Base-by-base conservation (phyloP, 1,140 invertebrate genomes). In the Heterodera schachtii region DNA sequence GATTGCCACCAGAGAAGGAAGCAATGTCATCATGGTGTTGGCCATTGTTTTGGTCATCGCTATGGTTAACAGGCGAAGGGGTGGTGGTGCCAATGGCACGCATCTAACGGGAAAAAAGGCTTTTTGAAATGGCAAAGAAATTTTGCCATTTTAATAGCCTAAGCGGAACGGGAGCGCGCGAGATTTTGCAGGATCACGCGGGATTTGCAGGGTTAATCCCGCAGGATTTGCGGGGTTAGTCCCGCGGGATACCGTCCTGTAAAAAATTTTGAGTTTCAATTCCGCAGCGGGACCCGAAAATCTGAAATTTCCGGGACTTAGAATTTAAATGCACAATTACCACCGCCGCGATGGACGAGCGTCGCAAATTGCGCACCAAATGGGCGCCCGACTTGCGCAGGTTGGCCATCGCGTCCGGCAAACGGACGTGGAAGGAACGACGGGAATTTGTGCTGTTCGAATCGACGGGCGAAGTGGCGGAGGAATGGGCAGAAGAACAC, bases 361-460 rank as follows among this genome's bases (percentile, higher is more conserved):
- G 66, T 44, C 77, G 77, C n/a, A 78, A 64, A 49, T 78, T 78
- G 66, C 47, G 66, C 47, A 78, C 77, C 47, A 71, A 69, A 69
- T 78, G 66, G 46, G 70, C 70, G 11, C 77, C 77, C 21, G 77
- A 78, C 70, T 78, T 78, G 16, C 77, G 64, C 47, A 78, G 21
- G 70, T 46, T 64, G 21, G 77, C 11, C 8, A 78, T 57, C n/a
- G 3, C 66, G 66, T 52, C 66, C 47, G 77, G 77, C 43, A 78
- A 49, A 47, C 66, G 57, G 31, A 78, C 46, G 60, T 70, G 64
- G 44, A 70, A 78, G 19, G 77, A 78, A 46, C 60, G 64, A 11
- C 19, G 47, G 31, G 77, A 78, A 46, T 71, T 13, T 11, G 31
- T 78, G 47, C 64, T 57, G 57, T 19, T 71, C 41, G 77, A 78